Evolutionary conservation across 1,140 invertebrate genomes (phyloP).

Genomic region (Drosophila subobscura): DNA sequence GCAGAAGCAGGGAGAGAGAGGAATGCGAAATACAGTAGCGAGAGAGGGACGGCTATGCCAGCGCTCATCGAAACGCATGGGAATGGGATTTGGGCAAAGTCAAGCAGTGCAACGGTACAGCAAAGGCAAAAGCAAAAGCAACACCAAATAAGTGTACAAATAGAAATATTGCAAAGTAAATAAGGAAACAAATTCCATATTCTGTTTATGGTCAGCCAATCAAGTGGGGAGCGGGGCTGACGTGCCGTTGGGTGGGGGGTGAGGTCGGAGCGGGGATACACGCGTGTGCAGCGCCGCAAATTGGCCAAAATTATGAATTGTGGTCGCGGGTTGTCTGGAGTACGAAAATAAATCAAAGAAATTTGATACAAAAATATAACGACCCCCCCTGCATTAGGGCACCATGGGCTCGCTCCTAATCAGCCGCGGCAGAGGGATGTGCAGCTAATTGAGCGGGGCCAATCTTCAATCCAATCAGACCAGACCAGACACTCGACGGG

Average conservation of each 20-base stretch:
- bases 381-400: neutral
- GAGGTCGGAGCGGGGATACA: neutral
- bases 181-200: slow-evolving; percentile 31
- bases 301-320: slow-evolving; percentile 16
- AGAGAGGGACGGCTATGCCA: slow-evolving; percentile 3
- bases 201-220: slow-evolving; percentile 22
- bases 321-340: neutral
- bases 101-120: slow-evolving; percentile 33
- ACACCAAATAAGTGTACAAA: slow-evolving; percentile 12
- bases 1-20: slow-evolving; percentile 41
- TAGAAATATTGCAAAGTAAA: slow-evolving; percentile 32
- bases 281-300: slow-evolving; percentile 33
- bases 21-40: neutral
- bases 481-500: slow-evolving; percentile 37
- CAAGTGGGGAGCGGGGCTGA: neutral
- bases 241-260: neutral
- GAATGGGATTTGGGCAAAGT: slow-evolving; percentile 37
- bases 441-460: slow-evolving; percentile 34
- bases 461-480: slow-evolving; percentile 44
- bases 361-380: slow-evolving; percentile 13
- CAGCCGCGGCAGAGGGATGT: slow-evolving; percentile 5
- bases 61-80: slow-evolving; percentile 51
- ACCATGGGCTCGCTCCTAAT: slow-evolving; percentile 16
- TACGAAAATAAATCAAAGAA: slow-evolving; percentile 39
- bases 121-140: slow-evolving; percentile 37